Evolutionary conservation across 2,888 invertebrate genomes (phyloP).

Genomic region (Pterostichus madidus): DNA sequence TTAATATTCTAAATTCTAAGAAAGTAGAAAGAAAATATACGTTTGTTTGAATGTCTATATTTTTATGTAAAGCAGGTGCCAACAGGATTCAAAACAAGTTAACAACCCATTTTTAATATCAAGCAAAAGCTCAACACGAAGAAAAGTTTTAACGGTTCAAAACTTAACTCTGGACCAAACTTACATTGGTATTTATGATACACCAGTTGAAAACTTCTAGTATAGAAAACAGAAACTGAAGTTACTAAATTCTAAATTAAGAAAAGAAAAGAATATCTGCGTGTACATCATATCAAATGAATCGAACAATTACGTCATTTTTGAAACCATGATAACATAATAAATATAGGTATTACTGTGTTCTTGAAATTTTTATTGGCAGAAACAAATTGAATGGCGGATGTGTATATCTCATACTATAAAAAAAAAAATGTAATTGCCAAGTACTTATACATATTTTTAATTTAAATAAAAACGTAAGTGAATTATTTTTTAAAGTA

Average conservation of each 20-base stretch:
- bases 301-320: too few relatives aligned
- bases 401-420: too few relatives aligned
- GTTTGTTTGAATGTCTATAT: not conserved
- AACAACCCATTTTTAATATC: slow-evolving; percentile 45
- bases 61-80: slow-evolving; percentile 34
- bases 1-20: not conserved
- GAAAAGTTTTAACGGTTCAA: slow-evolving; percentile 51
- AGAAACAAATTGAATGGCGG: too few relatives aligned
- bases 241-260: not conserved
- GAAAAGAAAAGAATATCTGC: too few relatives aligned
- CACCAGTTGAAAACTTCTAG: slow-evolving; percentile 67
- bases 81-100: slow-evolving; percentile 48
- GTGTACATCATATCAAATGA: too few relatives aligned
- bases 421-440: too few relatives aligned
- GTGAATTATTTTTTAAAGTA: too few relatives aligned
- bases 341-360: too few relatives aligned
- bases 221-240: slow-evolving; percentile 10
- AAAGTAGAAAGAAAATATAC: not conserved
- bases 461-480: too few relatives aligned
- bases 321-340: not conserved
- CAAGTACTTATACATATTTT: too few relatives aligned
- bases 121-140: slow-evolving; percentile 28
- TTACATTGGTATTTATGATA: slow-evolving; percentile 70
- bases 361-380: too few relatives aligned
- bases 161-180: slow-evolving; percentile 45